Evolutionary conservation across 2,113 vertebrate genomes (phyloP).

Genomic region (Eudorcas thomsonii): DNA sequence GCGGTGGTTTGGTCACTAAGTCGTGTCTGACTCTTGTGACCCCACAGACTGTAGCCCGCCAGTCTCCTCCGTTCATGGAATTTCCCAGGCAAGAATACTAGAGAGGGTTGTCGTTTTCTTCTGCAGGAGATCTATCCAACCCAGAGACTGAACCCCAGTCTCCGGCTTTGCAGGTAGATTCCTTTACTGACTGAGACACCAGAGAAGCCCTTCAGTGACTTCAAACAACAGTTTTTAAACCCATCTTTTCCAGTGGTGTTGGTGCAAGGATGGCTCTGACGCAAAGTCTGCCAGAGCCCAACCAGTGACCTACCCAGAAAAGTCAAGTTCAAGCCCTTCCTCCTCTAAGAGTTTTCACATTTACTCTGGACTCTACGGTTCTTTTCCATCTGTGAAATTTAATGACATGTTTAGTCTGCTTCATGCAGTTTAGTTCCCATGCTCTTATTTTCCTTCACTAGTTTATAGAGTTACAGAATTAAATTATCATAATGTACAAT

Average conservation of each 20-base stretch:
- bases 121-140: not conserved
- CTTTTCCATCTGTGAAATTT: not conserved
- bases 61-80: not conserved
- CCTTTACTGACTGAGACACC: not conserved
- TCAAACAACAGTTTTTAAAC: not conserved
- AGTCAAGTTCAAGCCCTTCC: not conserved
- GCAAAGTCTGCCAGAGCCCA: not conserved
- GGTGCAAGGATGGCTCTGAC: not conserved
- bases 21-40: fast-evolving
- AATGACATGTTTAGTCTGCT: not conserved
- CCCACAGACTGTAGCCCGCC: not conserved
- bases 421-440: not conserved
- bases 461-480: not conserved
- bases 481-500: not conserved
- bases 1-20: not conserved
- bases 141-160: not conserved
- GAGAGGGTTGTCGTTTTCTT: not conserved
- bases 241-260: not conserved
- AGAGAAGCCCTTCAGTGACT: not conserved
- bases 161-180: not conserved
- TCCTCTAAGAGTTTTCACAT: not conserved
- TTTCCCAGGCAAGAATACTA: not conserved
- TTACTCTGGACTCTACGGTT: not conserved
- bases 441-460: not conserved
- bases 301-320: not conserved